Evolutionary conservation across 2,888 invertebrate species (phyloP), one percentile per base, ranked within the genome.

Genomic region (Germaria angustata): DNA sequence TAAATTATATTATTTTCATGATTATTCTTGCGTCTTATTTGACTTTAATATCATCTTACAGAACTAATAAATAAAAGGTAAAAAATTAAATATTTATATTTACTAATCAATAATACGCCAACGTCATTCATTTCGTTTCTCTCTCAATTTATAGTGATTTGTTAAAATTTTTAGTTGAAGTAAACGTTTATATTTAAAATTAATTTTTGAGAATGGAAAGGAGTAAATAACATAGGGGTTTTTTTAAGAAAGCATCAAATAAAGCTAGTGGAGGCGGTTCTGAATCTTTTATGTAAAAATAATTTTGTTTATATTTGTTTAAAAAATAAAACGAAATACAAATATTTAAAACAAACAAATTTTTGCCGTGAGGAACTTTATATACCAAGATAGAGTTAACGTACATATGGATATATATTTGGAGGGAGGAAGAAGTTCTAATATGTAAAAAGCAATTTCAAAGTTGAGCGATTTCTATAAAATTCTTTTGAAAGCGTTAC

Each of bases 71-170:
- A 82, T 81, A 68, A 77, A 81, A 71, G 55, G 51, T 34, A 44
- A 55, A 63, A 20, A 28, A 28, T 28, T 28, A 28, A 51, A n/a
- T 51, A 78, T 51, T 57, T 57, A 44, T 72, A 24, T 44, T 44
- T 46, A 80, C 55, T 85, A 84, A 71, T 84, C 61, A 53, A 84
- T 86, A 85, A 76, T 82, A 71, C 84, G 77, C 65, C 84, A 84
- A 71, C 84, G 77, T 61, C 84, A 84, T 86, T 85, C 81, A 84
- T 82, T 79, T 66, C 44, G 41, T 83, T 59, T 84, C 84, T 84
- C 82, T 84, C 84, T 44, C 66, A 65, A 15, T 75, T 46, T 13
- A 51, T 72, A 46, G 11, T 15, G 20, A 49, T 41, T 55, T 75
- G 13, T 51, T 59, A 22, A 68, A 71, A 59, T 22, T 36, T 55